Evolutionary conservation across 2,113 vertebrate species (phyloP), one percentile per base, ranked within the genome.

Genomic region (Ictalurus furcatus): DNA sequence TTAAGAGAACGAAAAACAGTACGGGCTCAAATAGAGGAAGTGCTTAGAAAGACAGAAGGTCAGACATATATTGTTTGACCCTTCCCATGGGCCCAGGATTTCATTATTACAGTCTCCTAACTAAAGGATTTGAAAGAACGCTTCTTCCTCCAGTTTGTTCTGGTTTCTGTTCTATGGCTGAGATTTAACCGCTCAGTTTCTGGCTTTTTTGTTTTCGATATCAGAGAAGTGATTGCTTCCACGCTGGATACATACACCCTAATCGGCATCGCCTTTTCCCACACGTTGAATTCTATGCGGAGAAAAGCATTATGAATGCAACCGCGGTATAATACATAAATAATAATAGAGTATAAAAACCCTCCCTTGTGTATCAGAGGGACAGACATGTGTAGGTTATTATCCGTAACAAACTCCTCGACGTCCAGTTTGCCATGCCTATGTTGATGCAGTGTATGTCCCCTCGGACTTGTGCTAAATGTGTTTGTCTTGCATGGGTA

Each of bases 31-130:
- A 84, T 85, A 40, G 84, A 59, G 89, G 86, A 88, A 82, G 34
- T 11, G 69, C 89, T 92, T 74, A 79, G 59, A 44, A 44, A 93
- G 81, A 8, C 14, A 85, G 83, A 13, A 83, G 76, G 56, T 78
- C 67, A 78, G 58, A 79, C 17, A 0, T 48, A 7, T 48, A 48
- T 48, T 48, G 44, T 48, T 48, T 48, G 44, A 48, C 48, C 48
- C 13, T 83, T 40, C 87, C 17, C 86, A 80, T 61, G 71, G 54
- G 44, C 44, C 80, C 67, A 14, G 25, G 30, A 48, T 84, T 79
- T 85, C 73, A 85, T 90, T 69, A 84, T 34, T 78, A 37, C 34
- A 61, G 80, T 69, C 69, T 59, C 52, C 44, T 16, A 30, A 69
- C 76, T n/a, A 65, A 48, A 48, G 4, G 52, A 7, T n/a, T 19